Percentiles rank a stretch among this genome's conserved stretches.
These are phyloP conservation scores for Cladopsammia gracilis DNA, from an alignment of 64 coral and sea anemone species.

Conservation along the genomic window DNA sequence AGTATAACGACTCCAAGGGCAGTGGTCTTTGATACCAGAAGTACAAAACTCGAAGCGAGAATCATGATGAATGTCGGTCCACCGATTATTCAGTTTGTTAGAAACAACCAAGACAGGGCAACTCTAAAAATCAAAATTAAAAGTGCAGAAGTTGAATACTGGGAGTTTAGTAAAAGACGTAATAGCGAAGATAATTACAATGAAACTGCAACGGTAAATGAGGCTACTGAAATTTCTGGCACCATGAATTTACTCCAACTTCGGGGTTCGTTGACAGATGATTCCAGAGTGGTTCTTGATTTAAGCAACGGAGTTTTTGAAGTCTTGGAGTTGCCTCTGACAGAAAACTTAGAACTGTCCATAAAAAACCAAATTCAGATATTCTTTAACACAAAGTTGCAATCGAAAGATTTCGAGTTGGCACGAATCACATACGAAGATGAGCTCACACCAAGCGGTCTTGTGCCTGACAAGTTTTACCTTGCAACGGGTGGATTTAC, in stretches of 20 bases:
- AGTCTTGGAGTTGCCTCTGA: slow-evolving; percentile 17
- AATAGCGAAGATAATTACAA: slow-evolving; percentile 22
- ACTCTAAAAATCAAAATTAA: slow-evolving; percentile 51
- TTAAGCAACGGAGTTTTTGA: slow-evolving; percentile 52
- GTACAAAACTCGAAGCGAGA: slow-evolving; percentile 23
- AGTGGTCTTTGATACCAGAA: slow-evolving; percentile 14
- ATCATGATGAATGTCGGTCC: slow-evolving; percentile 31
- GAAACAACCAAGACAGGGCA: slow-evolving; percentile 62
- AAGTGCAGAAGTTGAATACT: slow-evolving; percentile 18
- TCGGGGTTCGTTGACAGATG: slow-evolving; percentile 3
- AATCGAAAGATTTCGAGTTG: slow-evolving; percentile 48
- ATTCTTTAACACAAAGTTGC: slow-evolving; percentile 25
- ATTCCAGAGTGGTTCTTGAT: slow-evolving; percentile 62
- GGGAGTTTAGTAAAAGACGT: neutral
- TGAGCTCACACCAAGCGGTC: slow-evolving; percentile 34
- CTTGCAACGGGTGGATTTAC: slow-evolving; percentile 41
- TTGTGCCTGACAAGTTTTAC: slow-evolving; percentile 63
- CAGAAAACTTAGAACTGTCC: neutral
- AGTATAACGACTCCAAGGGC: neutral
- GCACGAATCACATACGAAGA: slow-evolving; percentile 48
- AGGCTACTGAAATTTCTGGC: slow-evolving; percentile 11
- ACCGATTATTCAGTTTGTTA: slow-evolving; percentile 45
- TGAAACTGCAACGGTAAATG: slow-evolving; percentile 18
- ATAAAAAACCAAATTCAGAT: slow-evolving; percentile 51
- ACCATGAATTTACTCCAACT: slow-evolving; percentile 59